phyloP scores from a whole-genome alignment of 2,113 vertebrate genomes.

The Helogale parvula region DNA sequence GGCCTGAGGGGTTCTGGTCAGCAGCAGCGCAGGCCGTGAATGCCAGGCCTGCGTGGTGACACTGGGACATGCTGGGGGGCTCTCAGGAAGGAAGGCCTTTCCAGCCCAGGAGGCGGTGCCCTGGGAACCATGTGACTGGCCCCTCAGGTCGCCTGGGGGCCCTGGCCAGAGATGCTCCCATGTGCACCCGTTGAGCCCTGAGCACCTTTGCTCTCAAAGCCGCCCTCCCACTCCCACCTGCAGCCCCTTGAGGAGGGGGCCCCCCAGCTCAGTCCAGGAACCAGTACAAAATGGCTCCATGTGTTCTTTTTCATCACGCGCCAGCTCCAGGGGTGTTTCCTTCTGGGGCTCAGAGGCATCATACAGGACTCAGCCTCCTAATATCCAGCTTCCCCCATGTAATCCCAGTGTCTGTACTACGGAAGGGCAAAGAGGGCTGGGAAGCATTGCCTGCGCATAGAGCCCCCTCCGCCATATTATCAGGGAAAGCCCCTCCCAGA shows the following conservation, averaged over 20 bases:
- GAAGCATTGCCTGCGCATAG: neutral
- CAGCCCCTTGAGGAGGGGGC: neutral
- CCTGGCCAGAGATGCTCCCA: neutral
- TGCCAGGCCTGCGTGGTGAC: neutral
- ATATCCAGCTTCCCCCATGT: rapidly evolving
- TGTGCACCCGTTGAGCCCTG: rapidly evolving
- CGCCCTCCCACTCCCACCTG: neutral
- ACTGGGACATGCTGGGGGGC: neutral
- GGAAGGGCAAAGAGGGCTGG: neutral
- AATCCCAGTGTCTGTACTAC: neutral
- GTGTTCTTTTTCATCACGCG: neutral
- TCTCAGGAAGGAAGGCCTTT: neutral
- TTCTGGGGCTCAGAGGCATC: neutral
- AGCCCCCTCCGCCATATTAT: neutral
- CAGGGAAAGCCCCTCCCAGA: neutral
- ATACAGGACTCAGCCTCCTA: neutral
- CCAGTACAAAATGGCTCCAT: neutral
- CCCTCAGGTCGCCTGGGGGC: neutral
- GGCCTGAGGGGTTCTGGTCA: neutral
- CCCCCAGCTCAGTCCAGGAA: neutral
- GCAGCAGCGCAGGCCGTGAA: neutral
- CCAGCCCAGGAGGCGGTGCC: neutral
- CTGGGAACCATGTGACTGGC: neutral
- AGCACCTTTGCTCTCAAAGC: neutral
- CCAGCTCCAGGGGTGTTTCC: neutral